Conservation (phyloP, 1,140 invertebrate genomes). For the Leptoteleia sp. region DNA sequence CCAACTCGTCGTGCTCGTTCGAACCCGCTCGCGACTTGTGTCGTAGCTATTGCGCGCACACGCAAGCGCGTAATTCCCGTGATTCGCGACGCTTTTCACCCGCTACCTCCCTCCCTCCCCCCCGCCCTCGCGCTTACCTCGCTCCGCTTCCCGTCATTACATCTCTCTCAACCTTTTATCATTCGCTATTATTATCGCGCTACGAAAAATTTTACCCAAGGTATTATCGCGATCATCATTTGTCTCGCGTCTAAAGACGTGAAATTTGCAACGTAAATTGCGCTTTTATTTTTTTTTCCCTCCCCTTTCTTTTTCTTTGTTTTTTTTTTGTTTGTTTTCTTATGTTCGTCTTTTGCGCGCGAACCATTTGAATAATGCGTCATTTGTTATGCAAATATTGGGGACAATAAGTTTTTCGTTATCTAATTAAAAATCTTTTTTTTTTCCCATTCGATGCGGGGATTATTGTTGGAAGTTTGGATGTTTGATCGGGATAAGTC, state of each 20-base stretch:
- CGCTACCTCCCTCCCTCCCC: not conserved
- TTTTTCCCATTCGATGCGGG: no score
- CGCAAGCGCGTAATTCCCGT: constrained; percentile 54
- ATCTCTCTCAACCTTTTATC: constrained; percentile 50
- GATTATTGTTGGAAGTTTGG: no score
- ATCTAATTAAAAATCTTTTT: constrained; percentile 37
- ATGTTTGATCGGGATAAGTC: no score
- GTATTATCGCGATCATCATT: constrained; percentile 59
- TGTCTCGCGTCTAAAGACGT: constrained; percentile 50
- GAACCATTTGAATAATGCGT: constrained; percentile 28
- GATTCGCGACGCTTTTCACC: constrained; percentile 55
- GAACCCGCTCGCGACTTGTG: constrained; percentile 8
- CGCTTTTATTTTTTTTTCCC: no score
- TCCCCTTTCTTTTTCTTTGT: no score
- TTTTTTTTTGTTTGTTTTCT: no score
- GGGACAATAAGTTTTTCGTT: constrained; percentile 26
- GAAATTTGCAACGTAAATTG: constrained; percentile 56
- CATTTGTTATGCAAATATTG: constrained; percentile 51
- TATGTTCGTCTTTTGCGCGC: constrained; percentile 13
- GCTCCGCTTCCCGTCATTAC: constrained; percentile 4
- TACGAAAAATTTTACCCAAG: constrained; percentile 48
- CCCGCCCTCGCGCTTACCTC: no score
- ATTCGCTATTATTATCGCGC: constrained; percentile 55
- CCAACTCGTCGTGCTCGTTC: constrained; percentile 13
- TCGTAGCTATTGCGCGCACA: constrained; percentile 21